These are phyloP conservation scores for Pentamera pediparva DNA, from an alignment of 53 echinoderm and acorn worm genomes.

Conservation along the genomic window DNA sequence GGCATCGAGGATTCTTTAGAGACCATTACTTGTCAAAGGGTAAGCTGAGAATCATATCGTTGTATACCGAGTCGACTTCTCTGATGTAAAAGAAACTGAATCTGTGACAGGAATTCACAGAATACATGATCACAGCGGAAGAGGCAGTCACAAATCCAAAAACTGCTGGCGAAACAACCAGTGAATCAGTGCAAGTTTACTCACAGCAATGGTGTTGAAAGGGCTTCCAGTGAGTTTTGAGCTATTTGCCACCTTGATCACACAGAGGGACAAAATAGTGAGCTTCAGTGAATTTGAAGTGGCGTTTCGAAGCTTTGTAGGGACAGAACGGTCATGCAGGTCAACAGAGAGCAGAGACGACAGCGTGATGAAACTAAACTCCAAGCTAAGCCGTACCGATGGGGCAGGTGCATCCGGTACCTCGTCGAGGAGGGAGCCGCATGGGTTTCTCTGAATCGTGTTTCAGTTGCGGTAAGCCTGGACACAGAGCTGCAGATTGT, in stretches of 20 bases:
- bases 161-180: slow-evolving; percentile 19
- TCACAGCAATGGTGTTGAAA: slow-evolving; percentile 41
- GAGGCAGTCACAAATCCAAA: slow-evolving; percentile 12
- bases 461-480: neutral
- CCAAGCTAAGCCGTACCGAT: neutral
- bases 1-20: too few relatives aligned
- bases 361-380: slow-evolving; percentile 12
- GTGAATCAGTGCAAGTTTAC: slow-evolving; percentile 27
- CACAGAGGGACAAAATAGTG: slow-evolving; percentile 24
- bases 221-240: slow-evolving; percentile 24
- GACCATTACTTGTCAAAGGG: slow-evolving; percentile 23
- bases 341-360: neutral
- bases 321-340: neutral
- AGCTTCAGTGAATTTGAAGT: slow-evolving; percentile 16
- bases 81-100: neutral
- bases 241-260: slow-evolving; percentile 29
- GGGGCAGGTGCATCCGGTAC: neutral
- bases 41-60: slow-evolving; percentile 21
- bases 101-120: too few relatives aligned
- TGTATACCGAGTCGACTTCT: slow-evolving; percentile 42
- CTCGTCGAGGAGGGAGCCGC: neutral
- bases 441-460: neutral
- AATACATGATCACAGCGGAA: slow-evolving; percentile 44
- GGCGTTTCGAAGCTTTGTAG: slow-evolving; percentile 1
- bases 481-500: slow-evolving; percentile 12